Conservation (phyloP, 2,113 vertebrate species). For the Barnardius zonarius region DNA sequence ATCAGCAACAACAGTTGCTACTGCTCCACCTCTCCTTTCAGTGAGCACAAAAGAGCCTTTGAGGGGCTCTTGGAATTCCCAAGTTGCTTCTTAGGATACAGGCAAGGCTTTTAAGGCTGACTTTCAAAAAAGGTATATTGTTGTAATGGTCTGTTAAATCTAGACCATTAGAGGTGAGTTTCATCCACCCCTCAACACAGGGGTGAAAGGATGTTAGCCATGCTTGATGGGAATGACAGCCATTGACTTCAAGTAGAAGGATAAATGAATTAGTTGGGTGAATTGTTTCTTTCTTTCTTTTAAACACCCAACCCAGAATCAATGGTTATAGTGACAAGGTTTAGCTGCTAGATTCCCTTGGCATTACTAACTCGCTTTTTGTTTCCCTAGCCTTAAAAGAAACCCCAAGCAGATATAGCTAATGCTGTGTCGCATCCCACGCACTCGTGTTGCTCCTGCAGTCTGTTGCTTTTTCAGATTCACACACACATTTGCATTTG, state of each 20-base stretch:
- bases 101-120: neutral
- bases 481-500: slow-evolving; percentile 56
- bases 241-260: neutral
- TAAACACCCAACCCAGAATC: neutral
- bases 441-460: slow-evolving; percentile 26
- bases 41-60: neutral
- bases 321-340: neutral
- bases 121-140: neutral
- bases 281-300: neutral
- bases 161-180: neutral
- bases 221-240: neutral
- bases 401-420: neutral
- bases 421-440: slow-evolving; percentile 28
- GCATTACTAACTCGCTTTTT: neutral
- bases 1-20: neutral
- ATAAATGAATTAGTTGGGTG: neutral
- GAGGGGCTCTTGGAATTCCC: neutral
- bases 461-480: slow-evolving; percentile 58
- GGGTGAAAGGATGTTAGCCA: neutral
- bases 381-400: neutral
- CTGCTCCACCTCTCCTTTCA: neutral
- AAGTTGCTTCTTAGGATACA: neutral
- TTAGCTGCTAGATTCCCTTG: slow-evolving; percentile 24
- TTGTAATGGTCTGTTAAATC: neutral
- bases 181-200: neutral